Conservation (phyloP, 2,888 invertebrate species). For the Eupeodes luniger region DNA sequence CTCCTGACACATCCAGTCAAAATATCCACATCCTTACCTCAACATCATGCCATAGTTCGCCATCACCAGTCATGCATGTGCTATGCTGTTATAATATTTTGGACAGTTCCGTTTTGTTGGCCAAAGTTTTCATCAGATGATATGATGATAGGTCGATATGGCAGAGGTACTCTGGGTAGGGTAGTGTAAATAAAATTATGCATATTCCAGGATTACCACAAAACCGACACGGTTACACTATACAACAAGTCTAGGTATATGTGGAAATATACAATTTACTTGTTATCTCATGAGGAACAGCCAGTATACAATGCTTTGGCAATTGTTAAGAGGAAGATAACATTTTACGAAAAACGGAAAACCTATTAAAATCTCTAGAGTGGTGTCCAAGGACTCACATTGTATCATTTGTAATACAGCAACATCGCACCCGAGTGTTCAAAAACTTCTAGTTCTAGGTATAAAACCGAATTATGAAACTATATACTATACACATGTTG, state of each 20-base stretch:
- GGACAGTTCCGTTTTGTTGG: slow-evolving; percentile 64
- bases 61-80: slow-evolving; percentile 61
- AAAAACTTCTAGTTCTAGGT: slow-evolving; percentile 22
- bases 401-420: slow-evolving; percentile 70
- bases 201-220: slow-evolving; percentile 59
- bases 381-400: slow-evolving; percentile 74
- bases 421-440: slow-evolving; percentile 26
- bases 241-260: neutral
- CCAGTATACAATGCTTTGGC: slow-evolving; percentile 61
- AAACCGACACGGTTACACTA: slow-evolving; percentile 31
- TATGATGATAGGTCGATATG: slow-evolving; percentile 47
- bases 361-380: slow-evolving; percentile 75
- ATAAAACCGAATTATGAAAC: neutral
- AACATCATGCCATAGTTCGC: slow-evolving; percentile 7
- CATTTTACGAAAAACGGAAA: slow-evolving; percentile 73
- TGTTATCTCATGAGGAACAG: slow-evolving; percentile 75
- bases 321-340: slow-evolving; percentile 73
- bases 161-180: neutral
- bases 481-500: neutral
- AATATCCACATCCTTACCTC: neutral
- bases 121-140: slow-evolving; percentile 42
- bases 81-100: slow-evolving; percentile 60
- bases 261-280: slow-evolving; percentile 66
- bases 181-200: slow-evolving; percentile 66
- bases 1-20: slow-evolving; percentile 57